A percentile compares a stretch with the other conserved stretches of the same genome.
phyloP scores from a whole-genome alignment of 2,888 invertebrate species.

The Podotricha telesiphe region DNA sequence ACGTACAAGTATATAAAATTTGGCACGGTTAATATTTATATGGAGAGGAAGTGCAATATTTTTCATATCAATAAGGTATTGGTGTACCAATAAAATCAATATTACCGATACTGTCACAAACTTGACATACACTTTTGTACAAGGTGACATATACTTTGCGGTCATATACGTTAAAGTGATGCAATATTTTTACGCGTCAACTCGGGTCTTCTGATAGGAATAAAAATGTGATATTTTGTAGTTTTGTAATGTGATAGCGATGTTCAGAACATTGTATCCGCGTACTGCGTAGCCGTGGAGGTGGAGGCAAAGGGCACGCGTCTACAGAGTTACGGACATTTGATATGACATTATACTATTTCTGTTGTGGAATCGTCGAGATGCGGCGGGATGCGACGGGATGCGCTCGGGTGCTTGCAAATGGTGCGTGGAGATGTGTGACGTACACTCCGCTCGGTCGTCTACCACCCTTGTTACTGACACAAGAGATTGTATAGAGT shows the following conservation, averaged over 20 bases:
- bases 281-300: conserved; percentile 1
- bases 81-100: no score
- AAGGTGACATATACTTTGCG: not conserved
- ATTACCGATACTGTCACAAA: no score
- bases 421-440: conserved; percentile 80
- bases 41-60: no score
- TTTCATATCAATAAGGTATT: no score
- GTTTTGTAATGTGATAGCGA: not conserved
- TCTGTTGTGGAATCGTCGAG: conserved; percentile 57
- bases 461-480: conserved; percentile 66
- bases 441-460: conserved; percentile 57
- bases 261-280: conserved; percentile 10
- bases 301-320: conserved; percentile 52
- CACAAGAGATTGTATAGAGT: conserved; percentile 55
- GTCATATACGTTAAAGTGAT: not conserved
- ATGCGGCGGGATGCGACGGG: conserved; percentile 52
- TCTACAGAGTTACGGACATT: conserved; percentile 58
- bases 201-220: not conserved
- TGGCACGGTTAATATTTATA: no score
- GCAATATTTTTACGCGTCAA: not conserved
- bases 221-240: not conserved
- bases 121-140: no score
- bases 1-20: no score
- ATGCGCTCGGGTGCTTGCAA: conserved; percentile 76
- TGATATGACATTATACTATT: conserved; percentile 81